Evolutionary conservation across 2,113 vertebrate genomes (phyloP).

Genomic region (Ctenomys sociabilis): DNA sequence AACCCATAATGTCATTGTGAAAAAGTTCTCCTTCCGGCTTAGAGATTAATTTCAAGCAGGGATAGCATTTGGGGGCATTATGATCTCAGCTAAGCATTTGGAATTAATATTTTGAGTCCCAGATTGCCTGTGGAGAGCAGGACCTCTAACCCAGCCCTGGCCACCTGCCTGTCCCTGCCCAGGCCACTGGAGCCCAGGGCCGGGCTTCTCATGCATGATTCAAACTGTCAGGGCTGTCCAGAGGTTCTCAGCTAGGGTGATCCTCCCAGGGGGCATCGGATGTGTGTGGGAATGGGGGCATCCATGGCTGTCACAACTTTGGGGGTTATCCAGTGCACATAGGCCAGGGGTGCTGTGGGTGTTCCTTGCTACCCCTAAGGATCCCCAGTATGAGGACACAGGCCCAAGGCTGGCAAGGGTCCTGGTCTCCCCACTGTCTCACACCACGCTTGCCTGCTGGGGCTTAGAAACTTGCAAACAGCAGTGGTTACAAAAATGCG

Average conservation of each 20-base stretch:
- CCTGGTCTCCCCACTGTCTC: background rate
- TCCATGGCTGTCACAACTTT: background rate
- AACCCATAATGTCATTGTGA: background rate
- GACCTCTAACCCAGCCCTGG: background rate
- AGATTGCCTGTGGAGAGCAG: background rate
- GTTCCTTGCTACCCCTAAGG: background rate
- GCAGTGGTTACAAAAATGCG: background rate
- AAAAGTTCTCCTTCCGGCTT: conserved; percentile 13
- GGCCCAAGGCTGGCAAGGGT: background rate
- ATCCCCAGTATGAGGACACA: background rate
- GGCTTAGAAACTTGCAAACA: background rate
- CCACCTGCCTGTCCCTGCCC: background rate
- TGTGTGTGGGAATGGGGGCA: background rate
- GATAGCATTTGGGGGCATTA: background rate
- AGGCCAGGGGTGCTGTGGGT: rapidly evolving
- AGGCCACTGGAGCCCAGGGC: background rate
- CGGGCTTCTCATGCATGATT: background rate
- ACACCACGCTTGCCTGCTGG: rapidly evolving
- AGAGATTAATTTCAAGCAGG: conserved; percentile 61
- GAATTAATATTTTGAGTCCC: conserved; percentile 61
- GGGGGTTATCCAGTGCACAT: background rate
- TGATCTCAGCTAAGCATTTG: background rate
- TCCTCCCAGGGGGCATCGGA: background rate
- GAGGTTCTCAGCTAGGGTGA: background rate
- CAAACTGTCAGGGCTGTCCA: background rate